phyloP scores from a whole-genome alignment of 2,113 vertebrate genomes.

The Alligator mississippiensis region DNA sequence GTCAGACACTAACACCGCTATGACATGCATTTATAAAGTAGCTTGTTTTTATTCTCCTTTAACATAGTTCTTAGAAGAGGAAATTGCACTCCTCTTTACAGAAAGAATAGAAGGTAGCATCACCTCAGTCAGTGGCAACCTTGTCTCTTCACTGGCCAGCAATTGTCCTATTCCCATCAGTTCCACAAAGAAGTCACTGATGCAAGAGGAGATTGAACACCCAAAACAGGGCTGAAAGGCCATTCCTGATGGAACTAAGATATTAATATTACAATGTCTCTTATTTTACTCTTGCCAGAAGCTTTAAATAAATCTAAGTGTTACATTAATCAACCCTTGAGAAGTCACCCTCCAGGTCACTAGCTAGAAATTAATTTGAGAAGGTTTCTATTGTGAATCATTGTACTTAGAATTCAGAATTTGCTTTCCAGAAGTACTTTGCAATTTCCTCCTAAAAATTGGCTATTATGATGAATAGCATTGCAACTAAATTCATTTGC shows the following conservation, averaged over 20 bases:
- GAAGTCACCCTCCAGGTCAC: not conserved
- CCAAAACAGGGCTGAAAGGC: not conserved
- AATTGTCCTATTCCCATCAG: not conserved
- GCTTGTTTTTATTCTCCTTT: not conserved
- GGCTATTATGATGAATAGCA: not conserved
- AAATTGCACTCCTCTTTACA: no score
- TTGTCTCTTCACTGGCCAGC: not conserved
- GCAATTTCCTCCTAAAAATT: not conserved
- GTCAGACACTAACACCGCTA: not conserved
- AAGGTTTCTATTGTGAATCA: not conserved
- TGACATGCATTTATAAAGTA: not conserved
- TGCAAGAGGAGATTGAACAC: not conserved
- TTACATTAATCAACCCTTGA: not conserved
- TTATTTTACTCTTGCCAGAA: not conserved
- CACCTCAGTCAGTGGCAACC: not conserved
- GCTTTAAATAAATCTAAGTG: not conserved
- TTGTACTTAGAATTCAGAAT: not conserved
- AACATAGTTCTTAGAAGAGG: not conserved
- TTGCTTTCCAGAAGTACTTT: not conserved
- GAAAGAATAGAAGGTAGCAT: not conserved
- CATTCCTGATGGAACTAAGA: not conserved
- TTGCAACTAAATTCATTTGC: not conserved
- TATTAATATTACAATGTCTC: not conserved
- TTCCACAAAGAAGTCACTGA: not conserved
- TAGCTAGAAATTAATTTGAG: not conserved